phyloP scores from a whole-genome alignment of 2,797 vertebrate species.

The Enoplosus armatus region DNA sequence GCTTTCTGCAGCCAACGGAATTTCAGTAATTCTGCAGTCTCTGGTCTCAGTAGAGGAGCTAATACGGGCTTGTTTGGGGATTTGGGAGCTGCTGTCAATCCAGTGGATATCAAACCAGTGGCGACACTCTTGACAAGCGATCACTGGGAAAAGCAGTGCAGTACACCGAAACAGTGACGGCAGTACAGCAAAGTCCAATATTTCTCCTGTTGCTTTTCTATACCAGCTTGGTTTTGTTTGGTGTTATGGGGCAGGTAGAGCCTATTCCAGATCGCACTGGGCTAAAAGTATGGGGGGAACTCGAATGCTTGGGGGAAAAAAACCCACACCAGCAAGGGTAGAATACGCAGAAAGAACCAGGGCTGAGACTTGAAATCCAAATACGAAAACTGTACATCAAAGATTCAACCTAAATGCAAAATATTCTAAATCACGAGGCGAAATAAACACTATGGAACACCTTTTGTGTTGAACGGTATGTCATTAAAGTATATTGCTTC shows the following conservation, averaged over 20 bases:
- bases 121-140: conserved; percentile 44
- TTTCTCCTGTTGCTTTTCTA: conserved; percentile 20
- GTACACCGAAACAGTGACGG: conserved; percentile 21
- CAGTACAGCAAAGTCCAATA: background rate
- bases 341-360: background rate
- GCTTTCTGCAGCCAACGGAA: background rate
- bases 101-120: conserved; percentile 22
- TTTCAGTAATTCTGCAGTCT: conserved; percentile 11
- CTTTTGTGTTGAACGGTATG: background rate
- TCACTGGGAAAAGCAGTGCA: conserved; percentile 27
- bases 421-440: background rate
- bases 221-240: conserved; percentile 12
- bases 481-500: background rate
- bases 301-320: background rate
- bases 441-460: background rate
- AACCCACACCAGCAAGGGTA: background rate
- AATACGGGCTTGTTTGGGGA: conserved; percentile 17
- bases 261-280: background rate
- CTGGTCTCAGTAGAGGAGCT: conserved; percentile 31
- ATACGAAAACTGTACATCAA: background rate
- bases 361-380: background rate
- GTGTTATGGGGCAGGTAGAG: background rate
- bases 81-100: conserved; percentile 57
- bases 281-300: background rate
- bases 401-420: background rate